A percentile compares a stretch with the other conserved stretches of the same genome.
These are phyloP conservation scores for Crenichthys baileyi DNA, from an alignment of 2,797 vertebrate species.

Conservation along the genomic window DNA sequence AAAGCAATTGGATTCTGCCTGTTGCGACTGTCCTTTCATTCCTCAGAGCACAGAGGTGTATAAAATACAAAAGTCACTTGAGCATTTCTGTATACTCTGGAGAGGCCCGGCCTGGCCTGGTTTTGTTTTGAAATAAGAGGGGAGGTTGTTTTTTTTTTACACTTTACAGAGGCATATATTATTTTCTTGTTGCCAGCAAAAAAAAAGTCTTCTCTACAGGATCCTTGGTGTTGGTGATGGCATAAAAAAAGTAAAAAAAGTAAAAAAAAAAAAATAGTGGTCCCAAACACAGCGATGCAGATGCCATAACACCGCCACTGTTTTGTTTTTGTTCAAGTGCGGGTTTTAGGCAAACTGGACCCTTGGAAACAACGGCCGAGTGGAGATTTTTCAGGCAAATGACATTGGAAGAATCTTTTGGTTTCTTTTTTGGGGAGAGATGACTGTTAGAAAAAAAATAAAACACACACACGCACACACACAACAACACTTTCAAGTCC, in stretches of 20 bases:
- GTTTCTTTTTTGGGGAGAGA: constrained; percentile 82
- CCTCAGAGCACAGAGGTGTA: constrained; percentile 82
- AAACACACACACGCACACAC: constrained; percentile 80
- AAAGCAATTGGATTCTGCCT: constrained; percentile 83
- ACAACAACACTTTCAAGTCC: constrained; percentile 95
- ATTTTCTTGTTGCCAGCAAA: constrained; percentile 90
- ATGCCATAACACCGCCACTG: constrained; percentile 67
- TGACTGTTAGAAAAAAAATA: constrained; percentile 93
- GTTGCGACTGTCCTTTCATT: constrained; percentile 84
- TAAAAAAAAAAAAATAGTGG: constrained; percentile 76
- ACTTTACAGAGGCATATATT: constrained; percentile 88
- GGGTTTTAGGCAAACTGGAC: constrained; percentile 91
- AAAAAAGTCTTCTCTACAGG: constrained; percentile 86
- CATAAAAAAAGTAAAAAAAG: constrained; percentile 64
- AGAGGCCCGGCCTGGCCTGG: constrained; percentile 70
- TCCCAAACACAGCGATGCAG: constrained; percentile 75
- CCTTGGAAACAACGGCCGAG: constrained; percentile 80
- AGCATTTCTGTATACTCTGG: constrained; percentile 77
- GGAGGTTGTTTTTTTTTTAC: constrained; percentile 74
- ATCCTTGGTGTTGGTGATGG: constrained; percentile 85
- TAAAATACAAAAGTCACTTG: constrained; percentile 81
- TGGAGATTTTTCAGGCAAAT: constrained; percentile 80
- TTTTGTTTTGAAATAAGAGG: constrained; percentile 53
- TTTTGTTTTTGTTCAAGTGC: constrained; percentile 86
- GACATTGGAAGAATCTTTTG: constrained; percentile 80